Base-by-base conservation (phyloP, 2,888 invertebrate genomes). In the Eurois occulta region DNA sequence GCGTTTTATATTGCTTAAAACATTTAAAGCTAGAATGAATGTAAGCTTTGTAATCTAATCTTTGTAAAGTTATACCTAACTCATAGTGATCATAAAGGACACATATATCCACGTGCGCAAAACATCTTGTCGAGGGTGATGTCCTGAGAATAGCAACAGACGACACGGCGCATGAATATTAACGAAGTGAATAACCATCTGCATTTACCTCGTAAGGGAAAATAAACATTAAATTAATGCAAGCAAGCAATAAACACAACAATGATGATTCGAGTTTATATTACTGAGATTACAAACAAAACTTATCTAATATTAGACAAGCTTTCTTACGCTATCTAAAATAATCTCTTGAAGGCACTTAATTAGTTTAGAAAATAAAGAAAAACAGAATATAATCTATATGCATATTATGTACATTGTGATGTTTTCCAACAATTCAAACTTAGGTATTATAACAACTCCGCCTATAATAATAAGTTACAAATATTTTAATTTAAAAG, bases 241-340 rank as follows among this genome's bases (percentile, higher is more conserved):
- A 80, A 52, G 68, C 69, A 41, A 79, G 60, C 66, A 80, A 87
- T 77, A 84, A 86, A 78, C 55, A 73, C 73, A 76, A 68, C 60
- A 35, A 75, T 64, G 41, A 77, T 78, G 81, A 80, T 86, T 87
- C 65, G 77, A 87, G 75, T 85, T 84, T 85, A 87, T 85, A 85
- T 80, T 84, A 75, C 85, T 88, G 90, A 91, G 91, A 91, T 91
- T 90, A 89, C 88, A 91, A 91, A 91, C 88, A 81, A 80, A 69
- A 88, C 84, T 83, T 87, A 84, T 79, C 74, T 86, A 79, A 75
- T 82, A 81, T 66, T 48, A 85, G 48, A 85, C 83, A 88, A 88
- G 87, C 82, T 88, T 83, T 79, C 85, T 88, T 86, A 79, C 60
- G 65, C 75, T 83, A 86, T 52, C 69, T 83, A 85, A 81, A 83